Evolutionary conservation across 2,888 invertebrate species (phyloP), one percentile per base, ranked within the genome.

Genomic region (Agrypnus murinus): DNA sequence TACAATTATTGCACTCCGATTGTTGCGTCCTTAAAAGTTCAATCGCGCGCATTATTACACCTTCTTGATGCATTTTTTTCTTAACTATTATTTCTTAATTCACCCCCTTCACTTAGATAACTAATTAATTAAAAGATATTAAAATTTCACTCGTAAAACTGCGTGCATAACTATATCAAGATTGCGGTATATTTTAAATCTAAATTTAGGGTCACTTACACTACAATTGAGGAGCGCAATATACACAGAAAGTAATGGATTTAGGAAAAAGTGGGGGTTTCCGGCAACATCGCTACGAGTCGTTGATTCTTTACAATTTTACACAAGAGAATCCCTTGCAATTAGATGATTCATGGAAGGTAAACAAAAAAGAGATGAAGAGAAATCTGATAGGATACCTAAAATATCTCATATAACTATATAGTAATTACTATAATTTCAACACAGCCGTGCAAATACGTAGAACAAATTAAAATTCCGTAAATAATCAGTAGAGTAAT

Each of bases 201-300:
- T 14, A 53, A 43, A n/a, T 55, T 59, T 66, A 40, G 59, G 66
- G 66, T 66, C 66, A 66, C 59, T 58, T 66, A 66, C 66, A 66
- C 40, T 59, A 38, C 59, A 59, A 66, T 59, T 59, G 59, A 66
- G 31, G 59, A 66, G 31, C 36, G 40, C 15, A 48, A 59, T 38
- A n/a, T n/a, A 66, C 38, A 32, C 36, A 38, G 40, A 14, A 59
- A 45, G 38, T 66, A 66, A 66, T 43, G 40, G 45, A 10, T 17
- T 46, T 57, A 57, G 60, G 70, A 62, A 62, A 25, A 25, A 25
- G 25, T 25, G 65, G 64, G 71, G 70, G 50, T 65, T 71, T 71
- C 71, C 71, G 71, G 71, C 53, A 71, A 66, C 66, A 71, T 62
- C 58, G 66, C 40, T 36, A 64, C 64, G 69, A 59, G 34, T 65